These are phyloP conservation scores for Montipora efflorescens DNA, from an alignment of 64 coral and sea anemone species.

Conservation along the genomic window DNA sequence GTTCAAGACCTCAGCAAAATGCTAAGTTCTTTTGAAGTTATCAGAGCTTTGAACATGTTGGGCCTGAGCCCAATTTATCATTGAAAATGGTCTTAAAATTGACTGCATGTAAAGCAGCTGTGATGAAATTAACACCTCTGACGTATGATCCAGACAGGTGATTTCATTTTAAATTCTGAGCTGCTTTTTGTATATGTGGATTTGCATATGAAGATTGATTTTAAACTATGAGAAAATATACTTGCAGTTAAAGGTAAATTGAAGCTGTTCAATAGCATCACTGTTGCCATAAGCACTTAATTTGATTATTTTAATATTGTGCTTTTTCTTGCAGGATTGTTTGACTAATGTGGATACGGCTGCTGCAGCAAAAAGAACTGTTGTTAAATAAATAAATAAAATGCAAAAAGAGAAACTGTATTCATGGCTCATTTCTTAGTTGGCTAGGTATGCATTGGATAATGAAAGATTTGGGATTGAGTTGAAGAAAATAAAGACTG, in stretches of 20 bases:
- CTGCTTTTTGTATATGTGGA: not conserved
- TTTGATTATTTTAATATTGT: not conserved
- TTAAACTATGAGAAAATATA: too few relatives aligned
- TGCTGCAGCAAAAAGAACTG: not conserved
- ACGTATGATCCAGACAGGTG: conserved; percentile 74
- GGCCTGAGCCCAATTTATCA: too few relatives aligned
- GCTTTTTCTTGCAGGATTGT: conserved; percentile 57
- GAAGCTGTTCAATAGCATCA: too few relatives aligned
- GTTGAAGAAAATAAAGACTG: too few relatives aligned
- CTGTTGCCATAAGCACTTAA: not conserved
- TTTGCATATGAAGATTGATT: too few relatives aligned
- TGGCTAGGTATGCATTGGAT: not conserved
- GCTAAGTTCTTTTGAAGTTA: too few relatives aligned
- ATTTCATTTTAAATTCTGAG: conserved; percentile 63
- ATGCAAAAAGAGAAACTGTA: conserved; percentile 9
- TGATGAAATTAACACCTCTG: conserved; percentile 80
- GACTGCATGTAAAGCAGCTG: not conserved
- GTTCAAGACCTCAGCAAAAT: too few relatives aligned
- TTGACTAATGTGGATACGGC: conserved; percentile 41
- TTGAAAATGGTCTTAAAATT: not conserved
- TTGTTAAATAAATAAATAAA: not conserved
- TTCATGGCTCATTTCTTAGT: not conserved
- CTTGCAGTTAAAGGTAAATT: too few relatives aligned
- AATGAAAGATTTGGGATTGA: too few relatives aligned
- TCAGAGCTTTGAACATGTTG: too few relatives aligned